Evolutionary conservation across 2,113 vertebrate species (phyloP), one percentile per base, ranked within the genome.

Genomic region (Ictalurus punctatus): DNA sequence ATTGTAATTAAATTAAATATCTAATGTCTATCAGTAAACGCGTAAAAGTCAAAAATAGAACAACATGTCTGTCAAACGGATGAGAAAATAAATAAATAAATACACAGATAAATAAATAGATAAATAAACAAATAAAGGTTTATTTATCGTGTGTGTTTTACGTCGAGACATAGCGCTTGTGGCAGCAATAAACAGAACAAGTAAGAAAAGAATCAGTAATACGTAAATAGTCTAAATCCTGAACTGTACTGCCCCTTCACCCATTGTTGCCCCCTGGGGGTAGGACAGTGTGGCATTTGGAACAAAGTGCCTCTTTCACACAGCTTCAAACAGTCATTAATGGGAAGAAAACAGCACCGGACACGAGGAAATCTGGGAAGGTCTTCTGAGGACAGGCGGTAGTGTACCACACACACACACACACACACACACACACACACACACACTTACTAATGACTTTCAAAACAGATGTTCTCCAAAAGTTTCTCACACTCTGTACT

Each of bases 361-460:
- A 71, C 83, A 52, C 7, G 1, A 54, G 21, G 83, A n/a, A 81
- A 81, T 81, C 79, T 3, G 52, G 79, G 79, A 61, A 83, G 61
- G 79, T 82, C n/a, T 82, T 84, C 61, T 21, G 84, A 71, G 67
- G 67, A 83, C 81, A 61, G 56, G 34, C 56, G 56, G 27, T 52
- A 48, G 63, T n/a, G 27, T 52, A n/a, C 40, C 27, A 30, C 63
- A 71, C 83, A 84, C 83, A 67, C 80, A 82, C 81, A 59, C 81
- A 83, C 81, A 83, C 82, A 65, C 27, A 21, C 63, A 71, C 83
- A 84, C 83, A 84, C 80, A 83, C 81, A 83, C 82, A 83, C 82
- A 83, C 58, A 65, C 34, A 56, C 79, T 2, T 4, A 40, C 10
- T 73, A 21, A 82, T 25, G 2, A 21, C n/a, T 59, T 58, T 58